Base-by-base conservation (phyloP, 23 tunicate species). In the Styela plicata region DNA sequence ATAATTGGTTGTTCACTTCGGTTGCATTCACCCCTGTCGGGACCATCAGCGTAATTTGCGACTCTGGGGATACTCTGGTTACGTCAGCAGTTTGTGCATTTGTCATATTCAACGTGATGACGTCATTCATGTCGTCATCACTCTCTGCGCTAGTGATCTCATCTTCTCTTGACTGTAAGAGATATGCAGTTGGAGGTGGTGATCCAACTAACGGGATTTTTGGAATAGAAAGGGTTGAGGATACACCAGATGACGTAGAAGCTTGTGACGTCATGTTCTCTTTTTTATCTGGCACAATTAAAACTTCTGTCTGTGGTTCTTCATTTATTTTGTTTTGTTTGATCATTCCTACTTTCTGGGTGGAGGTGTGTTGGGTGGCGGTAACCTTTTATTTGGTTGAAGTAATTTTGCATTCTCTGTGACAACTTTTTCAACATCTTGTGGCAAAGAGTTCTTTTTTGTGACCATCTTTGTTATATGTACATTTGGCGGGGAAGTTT, bases 71-170 rank as follows among this genome's bases (percentile, higher is more conserved):
- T 5, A 7, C 13, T 5, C 10, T 7, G 57, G 57, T 13, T 7
- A 7, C 13, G 57, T 44, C 57, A 13, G 7, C 13, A 44, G 7
- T 44, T 44, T 44, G 57, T 44, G 35, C 35, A 21, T 31, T 44
- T 20, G 81, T 76, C 17, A 76, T 66, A n/a, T 76, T 76, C 52
- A 76, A 67, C 66, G 63, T 76, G 64, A 76, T 76, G 66, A 76
- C 81, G 81, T 76, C 81, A 57, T 76, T 36, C 2, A 36, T 22
- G 10, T 66, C 81, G 64, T 76, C 81, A 22, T 76, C 81, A 29
- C 81, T 76, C 17, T 76, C 81, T 13, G 29, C 66, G 66, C 81
- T 76, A 33, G 81, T 76, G 25, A 44, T 29, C 24, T 76, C 81
- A 0, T 76, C 81, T 29, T 76, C 81, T 27, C 81, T 36, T 21